Percentiles rank a stretch among this genome's conserved stretches.
Evolutionary conservation across 2,888 invertebrate species (phyloP).

Genomic region (Gnatocerus cornutus): DNA sequence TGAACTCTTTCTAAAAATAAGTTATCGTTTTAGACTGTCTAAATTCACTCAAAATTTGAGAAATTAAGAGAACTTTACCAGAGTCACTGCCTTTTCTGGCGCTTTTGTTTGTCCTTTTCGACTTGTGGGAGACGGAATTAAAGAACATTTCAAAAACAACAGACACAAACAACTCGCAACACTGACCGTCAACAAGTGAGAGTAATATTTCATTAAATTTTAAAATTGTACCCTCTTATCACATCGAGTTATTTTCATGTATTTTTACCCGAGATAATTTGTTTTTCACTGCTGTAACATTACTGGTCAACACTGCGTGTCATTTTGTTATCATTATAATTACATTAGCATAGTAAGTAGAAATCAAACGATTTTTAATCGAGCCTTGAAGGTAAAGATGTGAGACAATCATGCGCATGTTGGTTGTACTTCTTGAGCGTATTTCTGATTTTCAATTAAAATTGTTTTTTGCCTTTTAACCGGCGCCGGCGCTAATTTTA

Average conservation of each 20-base stretch:
- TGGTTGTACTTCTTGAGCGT: too few relatives aligned
- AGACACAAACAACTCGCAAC: background rate
- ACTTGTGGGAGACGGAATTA: background rate
- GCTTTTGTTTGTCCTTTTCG: background rate
- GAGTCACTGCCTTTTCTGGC: background rate
- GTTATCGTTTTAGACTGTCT: background rate
- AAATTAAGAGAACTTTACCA: background rate
- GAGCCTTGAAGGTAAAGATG: background rate
- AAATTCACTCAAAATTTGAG: background rate
- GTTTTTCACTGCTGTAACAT: background rate
- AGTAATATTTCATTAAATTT: background rate
- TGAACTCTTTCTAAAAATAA: slow-evolving; percentile 4
- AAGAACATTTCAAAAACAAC: background rate
- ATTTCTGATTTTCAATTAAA: too few relatives aligned
- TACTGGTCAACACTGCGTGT: background rate
- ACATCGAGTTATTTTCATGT: background rate
- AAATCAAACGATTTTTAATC: background rate
- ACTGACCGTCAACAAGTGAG: background rate
- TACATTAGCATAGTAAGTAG: background rate
- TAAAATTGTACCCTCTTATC: background rate
- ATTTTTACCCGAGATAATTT: background rate
- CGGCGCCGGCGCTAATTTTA: too few relatives aligned
- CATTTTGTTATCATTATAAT: background rate
- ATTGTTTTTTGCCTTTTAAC: too few relatives aligned
- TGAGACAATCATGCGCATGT: too few relatives aligned